Evolutionary conservation across 2,888 invertebrate genomes (phyloP).

Genomic region (Macaria liturata): DNA sequence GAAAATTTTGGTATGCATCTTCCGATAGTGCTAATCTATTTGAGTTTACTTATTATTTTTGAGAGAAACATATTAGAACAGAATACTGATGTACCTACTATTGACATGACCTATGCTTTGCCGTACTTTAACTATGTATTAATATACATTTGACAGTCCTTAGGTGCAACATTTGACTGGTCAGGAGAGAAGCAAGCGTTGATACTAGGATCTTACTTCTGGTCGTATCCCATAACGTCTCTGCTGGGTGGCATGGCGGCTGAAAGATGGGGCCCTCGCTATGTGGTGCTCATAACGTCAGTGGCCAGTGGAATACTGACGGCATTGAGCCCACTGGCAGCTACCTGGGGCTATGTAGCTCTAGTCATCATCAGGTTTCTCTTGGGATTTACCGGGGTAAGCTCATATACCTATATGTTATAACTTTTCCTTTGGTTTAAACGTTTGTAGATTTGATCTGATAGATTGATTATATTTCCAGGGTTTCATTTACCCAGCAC

Average conservation of each 20-base stretch:
- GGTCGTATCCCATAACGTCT: conserved; percentile 87
- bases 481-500: conserved; percentile 85
- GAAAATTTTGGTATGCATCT: too few relatives aligned
- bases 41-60: too few relatives aligned
- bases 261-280: conserved; percentile 85
- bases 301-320: conserved; percentile 81
- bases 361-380: conserved; percentile 83
- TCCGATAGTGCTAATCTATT: too few relatives aligned
- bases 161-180: conserved; percentile 78
- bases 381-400: conserved; percentile 85
- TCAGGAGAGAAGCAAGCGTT: conserved; percentile 84
- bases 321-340: conserved; percentile 83
- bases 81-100: too few relatives aligned
- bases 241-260: conserved; percentile 86
- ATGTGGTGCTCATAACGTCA: conserved; percentile 81
- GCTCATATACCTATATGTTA: conserved; percentile 36
- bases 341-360: conserved; percentile 79
- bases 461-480: conserved; percentile 44
- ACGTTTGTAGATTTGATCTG: not conserved
- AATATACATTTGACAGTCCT: conserved; percentile 19
- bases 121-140: too few relatives aligned
- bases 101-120: too few relatives aligned
- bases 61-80: too few relatives aligned
- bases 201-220: conserved; percentile 87
- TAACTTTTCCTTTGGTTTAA: not conserved